Conservation (phyloP, 2,797 vertebrate genomes). For the Brachymystax lenok region DNA sequence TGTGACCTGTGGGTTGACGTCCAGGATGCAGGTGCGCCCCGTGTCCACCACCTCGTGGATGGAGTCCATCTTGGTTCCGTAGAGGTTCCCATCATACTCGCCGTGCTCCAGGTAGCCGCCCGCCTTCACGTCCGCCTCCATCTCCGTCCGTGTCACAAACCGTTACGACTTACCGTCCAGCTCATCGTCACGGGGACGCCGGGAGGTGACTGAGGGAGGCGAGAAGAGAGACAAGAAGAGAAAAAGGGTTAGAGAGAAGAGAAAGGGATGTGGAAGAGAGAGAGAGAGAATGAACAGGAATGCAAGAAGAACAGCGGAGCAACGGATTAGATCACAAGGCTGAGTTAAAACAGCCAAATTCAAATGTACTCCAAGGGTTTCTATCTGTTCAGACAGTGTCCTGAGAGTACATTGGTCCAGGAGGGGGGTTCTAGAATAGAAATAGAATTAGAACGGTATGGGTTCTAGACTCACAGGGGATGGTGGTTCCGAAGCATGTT, state of each 20-base stretch:
- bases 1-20: constrained; percentile 94
- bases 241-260: neutral
- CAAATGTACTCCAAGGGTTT: neutral
- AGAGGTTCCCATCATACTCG: constrained; percentile 97
- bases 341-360: neutral
- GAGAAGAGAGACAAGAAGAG: no score
- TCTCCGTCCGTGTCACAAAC: constrained; percentile 90
- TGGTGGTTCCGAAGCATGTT: constrained; percentile 90
- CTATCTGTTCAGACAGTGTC: neutral
- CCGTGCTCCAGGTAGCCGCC: constrained; percentile 96
- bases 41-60: constrained; percentile 92
- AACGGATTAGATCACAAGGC: neutral
- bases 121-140: constrained; percentile 92
- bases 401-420: neutral
- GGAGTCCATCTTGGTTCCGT: constrained; percentile 97
- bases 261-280: neutral
- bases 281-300: neutral
- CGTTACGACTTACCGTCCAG: constrained; percentile 92
- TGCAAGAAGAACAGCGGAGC: neutral
- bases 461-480: constrained; percentile 85
- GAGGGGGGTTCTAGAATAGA: neutral
- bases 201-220: constrained; percentile 87
- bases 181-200: constrained; percentile 92
- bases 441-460: neutral
- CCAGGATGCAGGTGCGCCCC: constrained; percentile 93